Evolutionary conservation across 2,888 invertebrate genomes (phyloP).

Genomic region (Cistogaster globosa): DNA sequence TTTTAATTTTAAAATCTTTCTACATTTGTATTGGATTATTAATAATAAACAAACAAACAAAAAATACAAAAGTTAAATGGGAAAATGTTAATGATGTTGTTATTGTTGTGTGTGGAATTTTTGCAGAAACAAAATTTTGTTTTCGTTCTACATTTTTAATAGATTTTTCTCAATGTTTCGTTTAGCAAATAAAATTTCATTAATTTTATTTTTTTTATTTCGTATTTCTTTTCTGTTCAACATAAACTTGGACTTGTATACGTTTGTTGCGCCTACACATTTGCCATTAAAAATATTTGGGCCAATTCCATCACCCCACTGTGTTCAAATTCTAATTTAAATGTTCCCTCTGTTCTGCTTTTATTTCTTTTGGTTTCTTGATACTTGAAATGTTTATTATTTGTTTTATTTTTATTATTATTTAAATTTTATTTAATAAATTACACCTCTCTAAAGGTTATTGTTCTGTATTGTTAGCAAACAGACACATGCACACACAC

Average conservation of each 20-base stretch:
- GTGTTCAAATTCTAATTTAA: slow-evolving; percentile 34
- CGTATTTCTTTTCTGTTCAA: slow-evolving; percentile 57
- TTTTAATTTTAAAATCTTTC: not conserved
- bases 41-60: slow-evolving; percentile 1
- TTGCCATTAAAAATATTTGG: slow-evolving; percentile 70
- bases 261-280: slow-evolving; percentile 71
- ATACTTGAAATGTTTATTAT: slow-evolving; percentile 51
- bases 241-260: slow-evolving; percentile 76
- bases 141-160: slow-evolving; percentile 60
- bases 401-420: slow-evolving; percentile 25
- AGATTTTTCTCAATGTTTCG: slow-evolving; percentile 58
- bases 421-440: slow-evolving; percentile 50
- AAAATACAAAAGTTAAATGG: slow-evolving; percentile 1
- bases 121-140: slow-evolving; percentile 59
- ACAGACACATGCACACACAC: not conserved
- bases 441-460: slow-evolving; percentile 63
- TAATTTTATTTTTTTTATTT: slow-evolving; percentile 24
- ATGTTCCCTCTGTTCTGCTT: not conserved
- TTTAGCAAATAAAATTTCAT: slow-evolving; percentile 35
- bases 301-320: slow-evolving; percentile 61
- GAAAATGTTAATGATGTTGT: slow-evolving; percentile 34
- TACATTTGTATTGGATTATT: slow-evolving; percentile 18
- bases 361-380: not conserved
- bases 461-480: slow-evolving; percentile 25
- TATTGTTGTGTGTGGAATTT: slow-evolving; percentile 47